These are phyloP conservation scores for Linurgus olivaceus DNA, from an alignment of 2,797 vertebrate genomes.

Conservation along the genomic window DNA sequence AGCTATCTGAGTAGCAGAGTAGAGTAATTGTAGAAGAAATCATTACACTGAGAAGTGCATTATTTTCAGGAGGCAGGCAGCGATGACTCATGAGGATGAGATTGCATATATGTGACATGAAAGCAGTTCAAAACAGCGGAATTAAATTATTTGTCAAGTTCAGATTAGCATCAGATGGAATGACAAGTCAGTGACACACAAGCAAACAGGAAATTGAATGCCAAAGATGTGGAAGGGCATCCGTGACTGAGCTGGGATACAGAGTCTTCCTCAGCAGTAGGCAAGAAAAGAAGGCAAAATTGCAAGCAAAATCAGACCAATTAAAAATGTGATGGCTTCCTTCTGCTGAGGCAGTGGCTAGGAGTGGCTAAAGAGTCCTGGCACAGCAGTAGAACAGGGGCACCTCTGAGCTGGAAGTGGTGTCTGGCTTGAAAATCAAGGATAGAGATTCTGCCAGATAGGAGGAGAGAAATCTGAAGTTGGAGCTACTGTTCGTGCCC, in stretches of 20 bases:
- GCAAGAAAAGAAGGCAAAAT: neutral
- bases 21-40: neutral
- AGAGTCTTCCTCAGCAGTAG: neutral
- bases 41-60: neutral
- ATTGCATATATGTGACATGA: constrained; percentile 23
- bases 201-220: neutral
- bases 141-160: neutral
- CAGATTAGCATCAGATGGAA: neutral
- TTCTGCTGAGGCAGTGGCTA: neutral
- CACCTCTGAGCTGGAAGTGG: neutral
- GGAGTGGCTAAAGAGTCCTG: neutral
- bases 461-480: neutral
- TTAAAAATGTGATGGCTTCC: neutral
- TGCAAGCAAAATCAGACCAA: neutral
- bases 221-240: neutral
- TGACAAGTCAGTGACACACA: neutral
- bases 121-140: constrained; percentile 7
- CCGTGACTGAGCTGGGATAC: neutral
- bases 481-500: accelerated
- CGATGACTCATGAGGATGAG: neutral
- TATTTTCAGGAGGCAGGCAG: neutral
- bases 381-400: neutral
- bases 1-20: neutral
- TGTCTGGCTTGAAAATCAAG: neutral
- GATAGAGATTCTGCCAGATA: neutral